A percentile compares a stretch with the other conserved stretches of the same genome.
phyloP scores from a whole-genome alignment of 1,140 invertebrate species.

The Neodiprion fabricii region DNA sequence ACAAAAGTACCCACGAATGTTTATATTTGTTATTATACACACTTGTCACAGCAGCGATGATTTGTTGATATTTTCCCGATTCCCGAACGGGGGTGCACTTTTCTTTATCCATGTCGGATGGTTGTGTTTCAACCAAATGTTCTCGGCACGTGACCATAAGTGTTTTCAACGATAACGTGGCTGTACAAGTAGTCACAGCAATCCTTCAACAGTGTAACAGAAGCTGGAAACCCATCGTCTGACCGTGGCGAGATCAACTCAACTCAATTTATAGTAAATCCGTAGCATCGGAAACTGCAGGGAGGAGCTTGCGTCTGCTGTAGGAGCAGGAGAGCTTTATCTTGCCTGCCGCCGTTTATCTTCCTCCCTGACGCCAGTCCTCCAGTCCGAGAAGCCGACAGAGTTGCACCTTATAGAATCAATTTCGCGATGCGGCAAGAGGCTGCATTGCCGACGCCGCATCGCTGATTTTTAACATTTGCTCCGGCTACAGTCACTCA shows the following conservation, averaged over 20 bases:
- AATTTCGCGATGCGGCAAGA: background rate
- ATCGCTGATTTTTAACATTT: too few relatives aligned
- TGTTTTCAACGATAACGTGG: background rate
- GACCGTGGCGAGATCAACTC: background rate
- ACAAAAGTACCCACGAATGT: too few relatives aligned
- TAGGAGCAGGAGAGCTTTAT: background rate
- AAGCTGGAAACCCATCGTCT: background rate
- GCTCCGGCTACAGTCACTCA: too few relatives aligned
- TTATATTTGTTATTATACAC: constrained; percentile 24
- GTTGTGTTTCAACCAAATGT: background rate
- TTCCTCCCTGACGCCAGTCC: background rate
- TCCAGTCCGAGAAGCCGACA: background rate
- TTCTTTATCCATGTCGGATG: background rate
- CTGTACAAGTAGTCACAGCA: background rate
- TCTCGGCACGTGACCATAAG: background rate
- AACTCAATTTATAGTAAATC: background rate
- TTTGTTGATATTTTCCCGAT: constrained; percentile 44
- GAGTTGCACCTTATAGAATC: too few relatives aligned
- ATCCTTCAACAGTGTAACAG: background rate
- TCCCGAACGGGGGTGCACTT: constrained; percentile 12
- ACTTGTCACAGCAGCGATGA: constrained; percentile 40
- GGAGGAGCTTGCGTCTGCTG: background rate
- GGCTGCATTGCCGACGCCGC: too few relatives aligned
- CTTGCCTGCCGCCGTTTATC: background rate
- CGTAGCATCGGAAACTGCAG: background rate